Evolutionary conservation across 2,797 vertebrate species (phyloP), one percentile per base, ranked within the genome.

Genomic region (Coregonus sp.): DNA sequence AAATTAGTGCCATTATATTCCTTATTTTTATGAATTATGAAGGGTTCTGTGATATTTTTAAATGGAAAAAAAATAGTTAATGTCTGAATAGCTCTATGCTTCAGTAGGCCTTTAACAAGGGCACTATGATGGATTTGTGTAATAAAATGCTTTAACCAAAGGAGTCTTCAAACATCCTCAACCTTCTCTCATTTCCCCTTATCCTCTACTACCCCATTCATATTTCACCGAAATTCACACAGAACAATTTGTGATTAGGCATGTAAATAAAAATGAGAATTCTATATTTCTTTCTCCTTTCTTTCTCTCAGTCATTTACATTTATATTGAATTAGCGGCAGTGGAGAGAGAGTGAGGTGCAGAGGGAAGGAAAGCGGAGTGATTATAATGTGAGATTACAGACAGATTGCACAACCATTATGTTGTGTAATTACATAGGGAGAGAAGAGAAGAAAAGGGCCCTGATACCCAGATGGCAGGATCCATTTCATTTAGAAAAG

Each of bases 291-390:
- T 35, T 16, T 51, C 33, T 73, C 47, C 67, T 66, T 71, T 68
- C 59, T 63, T 63, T 75, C 63, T 31, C 50, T 11, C 18, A 35
- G 75, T 73, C 69, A 92, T 93, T 92, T 92, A 90, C 92, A 93
- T 93, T 91, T 92, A 93, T 92, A 92, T 93, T 93, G 90, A 92
- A 93, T 92, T 92, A 93, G 90, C 88, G 84, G 87, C 84, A 63
- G 79, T 70, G 85, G 83, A 65, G 70, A 66, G 31, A 71, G 71
- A 63, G 63, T 29, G 63, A 11, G 66, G 31, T 29, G 31, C 14
- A 37, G 66, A 6, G 66, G 31, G 14, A 33, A 52, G 70, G 50
- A 71, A 68, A 73, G 69, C 33, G 40, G 86, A 89, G 87, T 90
- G 91, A 93, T 93, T 91, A 92, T 89, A 89, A 88, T 88, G 86